Evolutionary conservation across 2,797 vertebrate genomes (phyloP), one percentile per base, ranked within the genome.

Genomic region (Gadopsis bispinosus): DNA sequence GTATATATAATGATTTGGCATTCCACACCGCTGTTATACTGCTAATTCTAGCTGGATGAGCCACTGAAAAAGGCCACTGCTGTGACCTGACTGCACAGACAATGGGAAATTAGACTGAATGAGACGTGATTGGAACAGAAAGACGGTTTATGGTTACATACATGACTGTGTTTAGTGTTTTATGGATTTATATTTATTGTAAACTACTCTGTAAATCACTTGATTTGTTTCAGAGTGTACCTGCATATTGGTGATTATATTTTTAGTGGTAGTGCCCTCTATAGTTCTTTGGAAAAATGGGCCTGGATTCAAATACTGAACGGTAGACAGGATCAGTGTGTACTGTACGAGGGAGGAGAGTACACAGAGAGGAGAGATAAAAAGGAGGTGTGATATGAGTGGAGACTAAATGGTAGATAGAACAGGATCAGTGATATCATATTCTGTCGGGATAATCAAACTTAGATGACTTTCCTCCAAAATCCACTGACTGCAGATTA

Each of bases 31-130:
- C 43, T 4, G 13, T 72, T 67, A 20, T 11, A 45, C 9, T 31
- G 48, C 55, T 78, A 68, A 68, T 73, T 87, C 83, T 82, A 83
- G 79, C 51, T 17, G 31, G 60, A 69, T 73, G 73, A 77, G 55
- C 41, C 77, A 73, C 66, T 64, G 61, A 31, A 78, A 67, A 61
- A 70, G 58, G 69, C 59, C 20, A 48, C 47, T 53, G 26, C 43
- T 76, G 43, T 45, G 55, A 71, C 69, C 31, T 22, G 72, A 58
- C 35, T 31, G 26, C 53, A 26, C 73, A 50, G 33, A 79, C 51
- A 69, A 72, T 75, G 65, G 66, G 39, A 63, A 73, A 83, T 76
- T 31, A 64, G 13, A 37, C 51, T 58, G 50, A 79, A 65, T 51
- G 43, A 68, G 37, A 43, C 8, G 5, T 37, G 56, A 77, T 78